Evolutionary conservation across 2,888 invertebrate genomes (phyloP).

Genomic region (Platycnemis pennipes): DNA sequence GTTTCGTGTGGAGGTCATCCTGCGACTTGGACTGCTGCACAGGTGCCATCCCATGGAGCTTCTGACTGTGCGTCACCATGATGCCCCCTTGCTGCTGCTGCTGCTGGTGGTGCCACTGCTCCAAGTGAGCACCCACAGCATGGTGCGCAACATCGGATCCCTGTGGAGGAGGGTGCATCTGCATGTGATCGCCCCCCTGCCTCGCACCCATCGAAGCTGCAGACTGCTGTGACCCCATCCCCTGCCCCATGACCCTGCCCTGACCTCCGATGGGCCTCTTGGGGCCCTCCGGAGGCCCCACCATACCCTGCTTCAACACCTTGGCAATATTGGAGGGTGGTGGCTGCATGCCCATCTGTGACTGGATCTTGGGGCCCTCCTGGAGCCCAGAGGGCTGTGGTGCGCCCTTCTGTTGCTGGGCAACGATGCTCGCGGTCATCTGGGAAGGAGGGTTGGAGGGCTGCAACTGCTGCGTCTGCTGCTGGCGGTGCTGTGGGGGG

Average conservation of each 20-base stretch:
- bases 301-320: conserved; percentile 58
- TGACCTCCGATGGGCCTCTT: conserved; percentile 43
- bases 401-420: conserved; percentile 76
- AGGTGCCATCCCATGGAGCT: conserved; percentile 77
- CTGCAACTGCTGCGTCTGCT: conserved; percentile 71
- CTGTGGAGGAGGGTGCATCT: neutral
- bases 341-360: neutral
- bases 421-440: conserved; percentile 72
- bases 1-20: conserved; percentile 72
- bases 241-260: neutral
- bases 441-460: too few species aligned
- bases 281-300: conserved; percentile 50
- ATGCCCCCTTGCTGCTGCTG: conserved; percentile 82
- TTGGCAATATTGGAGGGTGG: conserved; percentile 29
- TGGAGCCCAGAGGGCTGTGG: neutral
- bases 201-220: neutral
- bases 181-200: neutral
- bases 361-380: neutral
- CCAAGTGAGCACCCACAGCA: neutral
- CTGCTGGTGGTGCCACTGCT: conserved; percentile 77
- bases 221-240: neutral
- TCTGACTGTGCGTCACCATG: conserved; percentile 80
- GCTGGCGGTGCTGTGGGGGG: conserved; percentile 79
- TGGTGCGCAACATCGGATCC: conserved; percentile 37
- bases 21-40: conserved; percentile 76